Evolutionary conservation across 2,797 vertebrate species (phyloP).

Genomic region (Diplodus sargus): DNA sequence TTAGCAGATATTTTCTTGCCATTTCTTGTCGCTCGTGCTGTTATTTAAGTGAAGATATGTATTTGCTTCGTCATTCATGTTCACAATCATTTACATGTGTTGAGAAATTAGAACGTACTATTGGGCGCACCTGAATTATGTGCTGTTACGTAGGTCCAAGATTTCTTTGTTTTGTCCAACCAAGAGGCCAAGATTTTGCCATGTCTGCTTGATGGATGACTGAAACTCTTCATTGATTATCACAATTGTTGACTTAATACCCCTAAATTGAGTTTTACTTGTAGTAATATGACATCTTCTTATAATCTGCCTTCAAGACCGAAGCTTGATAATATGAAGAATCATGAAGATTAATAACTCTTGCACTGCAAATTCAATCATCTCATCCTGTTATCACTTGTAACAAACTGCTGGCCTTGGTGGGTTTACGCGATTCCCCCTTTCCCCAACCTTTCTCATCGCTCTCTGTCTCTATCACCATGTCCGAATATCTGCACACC

Average conservation of each 20-base stretch:
- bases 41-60: no score
- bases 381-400: conserved; percentile 1
- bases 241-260: neutral
- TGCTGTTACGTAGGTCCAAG: no score
- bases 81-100: no score
- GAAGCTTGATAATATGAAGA: conserved; percentile 1
- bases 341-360: neutral
- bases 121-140: no score
- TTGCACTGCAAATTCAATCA: conserved; percentile 18
- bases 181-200: neutral
- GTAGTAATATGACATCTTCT: neutral
- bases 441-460: neutral
- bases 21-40: no score
- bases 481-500: conserved; percentile 12
- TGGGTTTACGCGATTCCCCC: neutral
- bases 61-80: no score
- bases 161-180: neutral
- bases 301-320: neutral
- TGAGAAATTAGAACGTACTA: no score
- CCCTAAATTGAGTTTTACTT: neutral
- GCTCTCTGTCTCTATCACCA: neutral
- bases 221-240: neutral
- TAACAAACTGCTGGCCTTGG: conserved; percentile 2
- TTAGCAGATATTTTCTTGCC: no score
- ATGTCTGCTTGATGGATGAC: neutral